These are phyloP conservation scores for Python bivittatus DNA, from an alignment of 2,113 vertebrate species.

Conservation along the genomic window DNA sequence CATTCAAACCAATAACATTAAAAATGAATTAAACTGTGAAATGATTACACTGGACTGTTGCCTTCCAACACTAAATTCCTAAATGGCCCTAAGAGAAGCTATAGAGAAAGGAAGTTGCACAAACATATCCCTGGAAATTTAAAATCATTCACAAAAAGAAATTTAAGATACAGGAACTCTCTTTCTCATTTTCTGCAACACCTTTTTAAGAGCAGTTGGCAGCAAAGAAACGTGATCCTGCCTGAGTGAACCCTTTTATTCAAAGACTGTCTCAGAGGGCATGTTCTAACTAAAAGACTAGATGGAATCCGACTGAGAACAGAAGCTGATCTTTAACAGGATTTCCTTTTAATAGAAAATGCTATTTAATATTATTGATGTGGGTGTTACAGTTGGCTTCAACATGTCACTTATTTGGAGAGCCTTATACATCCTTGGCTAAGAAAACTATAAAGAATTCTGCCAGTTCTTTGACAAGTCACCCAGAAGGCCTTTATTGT, in stretches of 20 bases:
- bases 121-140: conserved; percentile 38
- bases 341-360: conserved; percentile 64
- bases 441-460: conserved; percentile 48
- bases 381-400: conserved; percentile 49
- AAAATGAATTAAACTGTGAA: neutral
- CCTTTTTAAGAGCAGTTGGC: conserved; percentile 54
- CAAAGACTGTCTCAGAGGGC: conserved; percentile 55
- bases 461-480: conserved; percentile 49
- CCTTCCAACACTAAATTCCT: neutral
- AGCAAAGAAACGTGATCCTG: conserved; percentile 61
- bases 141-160: conserved; percentile 43
- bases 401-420: conserved; percentile 48
- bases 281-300: conserved; percentile 65
- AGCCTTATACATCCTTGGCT: conserved; percentile 58
- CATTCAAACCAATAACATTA: neutral
- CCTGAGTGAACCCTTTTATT: conserved; percentile 63
- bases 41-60: neutral
- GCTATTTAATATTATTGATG: conserved; percentile 71
- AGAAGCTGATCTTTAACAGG: conserved; percentile 64
- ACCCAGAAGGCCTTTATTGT: conserved; percentile 39
- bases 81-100: conserved; percentile 31
- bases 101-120: conserved; percentile 26
- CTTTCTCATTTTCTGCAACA: conserved; percentile 48
- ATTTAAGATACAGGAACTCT: conserved; percentile 57
- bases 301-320: conserved; percentile 70